Base-by-base conservation (phyloP, 2,888 invertebrate genomes). In the Biston stratarius region DNA sequence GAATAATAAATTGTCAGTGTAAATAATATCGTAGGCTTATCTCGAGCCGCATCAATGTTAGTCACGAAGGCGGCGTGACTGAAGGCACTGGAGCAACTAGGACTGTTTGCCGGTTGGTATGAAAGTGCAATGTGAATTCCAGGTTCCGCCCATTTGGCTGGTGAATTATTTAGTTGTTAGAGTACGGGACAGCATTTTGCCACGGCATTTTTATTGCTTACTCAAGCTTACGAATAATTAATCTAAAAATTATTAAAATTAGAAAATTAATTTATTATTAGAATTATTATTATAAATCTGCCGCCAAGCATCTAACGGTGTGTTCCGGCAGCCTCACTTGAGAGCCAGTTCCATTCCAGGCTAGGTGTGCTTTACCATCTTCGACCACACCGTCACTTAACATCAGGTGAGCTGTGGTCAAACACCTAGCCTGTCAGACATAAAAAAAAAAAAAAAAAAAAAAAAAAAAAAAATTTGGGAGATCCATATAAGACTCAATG, bases 51-150 rank as follows among this genome's bases (percentile, higher is more conserved):
- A 91, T 91, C 91, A 81, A 80, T 80, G 83, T 82, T 82, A 84
- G 89, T 91, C 91, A 89, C 90, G 90, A 87, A 81, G 83, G 81
- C 89, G 87, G 90, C 83, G 77, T 81, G 80, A 79, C 86, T 82
- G 78, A 90, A 90, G 60, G 88, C 59, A 72, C 71, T 68, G 59
- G 63, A 55, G 61, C 65, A 51, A 67, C 53, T 64, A 56, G 49
- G 34, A 67, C 69, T 66, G 64, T 64, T 64, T 64, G 69, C 63
- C 57, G 63, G 64, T 61, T 49, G 45, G 61, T 55, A 67, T 62
- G 60, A 60, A 47, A 63, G 60, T 68, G 63, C 60, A 68, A 56
- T 67, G 67, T 56, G 67, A 56, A 67, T 63, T 49, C 62, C 67
- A 45, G 49, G 49, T 49, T 36, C 55, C 55, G 59, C 60, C 59